Base-by-base conservation (phyloP, 1,140 invertebrate species). In the Triops longicaudatus region DNA sequence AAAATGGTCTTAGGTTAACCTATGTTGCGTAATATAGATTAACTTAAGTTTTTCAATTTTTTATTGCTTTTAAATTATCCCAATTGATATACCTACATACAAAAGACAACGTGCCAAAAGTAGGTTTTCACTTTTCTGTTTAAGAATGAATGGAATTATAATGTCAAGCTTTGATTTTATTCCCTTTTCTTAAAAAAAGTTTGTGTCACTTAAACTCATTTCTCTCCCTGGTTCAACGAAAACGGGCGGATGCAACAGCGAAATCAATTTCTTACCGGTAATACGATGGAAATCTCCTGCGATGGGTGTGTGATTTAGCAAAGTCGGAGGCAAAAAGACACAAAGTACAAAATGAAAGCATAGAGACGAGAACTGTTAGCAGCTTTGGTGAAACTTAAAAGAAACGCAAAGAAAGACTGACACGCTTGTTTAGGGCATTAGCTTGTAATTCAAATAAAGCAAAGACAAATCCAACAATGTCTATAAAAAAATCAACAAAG, bases 221-320 rank as follows among this genome's bases (percentile, higher is more conserved):
- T 73, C 22, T 26, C 37, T 10, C 7, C 31, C 31, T 37, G 2
- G 2, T 37, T 37, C 12, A 31, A 26, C 14, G 26, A n/a, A 26
- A n/a, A 27, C 72, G 73, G 17, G 27, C 37, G 37, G 31, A 37
- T 37, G 31, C 31, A 37, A 37, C 31, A 73, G 14, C 17, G 73
- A 73, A 75, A 43, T 26, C 27, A 44, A 50, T 26, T 76, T 73
- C 84, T 84, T 83, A 84, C 83, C 84, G 83, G 80, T 86, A 86
- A 82, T 85, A 85, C 80, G 85, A 85, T 43, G 85, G 85, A 80
- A 83, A 86, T 22, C 85, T 85, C 84, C 85, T 86, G 81, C 50
- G 50, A 1, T 14, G n/a, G 50, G 14, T 63, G 31, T 37, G 50
- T 63, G 50, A 63, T n/a, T 63, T 10, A 44, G 43, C 43, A 44